phyloP scores from a whole-genome alignment of 2,113 vertebrate genomes.

The Ginglymostoma cirratum region DNA sequence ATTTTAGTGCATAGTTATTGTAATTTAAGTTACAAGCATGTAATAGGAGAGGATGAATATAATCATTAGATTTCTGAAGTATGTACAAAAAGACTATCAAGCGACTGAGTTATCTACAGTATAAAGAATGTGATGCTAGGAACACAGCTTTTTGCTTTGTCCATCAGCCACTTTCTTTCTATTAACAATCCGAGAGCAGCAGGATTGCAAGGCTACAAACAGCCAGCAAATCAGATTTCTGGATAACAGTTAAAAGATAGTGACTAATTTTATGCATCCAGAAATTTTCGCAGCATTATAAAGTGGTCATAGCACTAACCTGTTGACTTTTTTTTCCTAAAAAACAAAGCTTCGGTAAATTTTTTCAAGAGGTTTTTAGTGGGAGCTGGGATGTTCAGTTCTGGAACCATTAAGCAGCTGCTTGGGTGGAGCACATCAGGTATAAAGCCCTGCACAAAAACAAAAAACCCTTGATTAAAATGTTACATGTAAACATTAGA shows the following conservation, averaged over 20 bases:
- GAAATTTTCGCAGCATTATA: neutral
- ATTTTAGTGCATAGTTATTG: neutral
- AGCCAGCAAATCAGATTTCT: neutral
- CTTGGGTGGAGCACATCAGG: constrained; percentile 84
- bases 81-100: neutral
- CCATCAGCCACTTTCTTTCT: neutral
- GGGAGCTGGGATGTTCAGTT: constrained; percentile 80
- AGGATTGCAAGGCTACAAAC: neutral
- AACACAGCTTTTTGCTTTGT: neutral
- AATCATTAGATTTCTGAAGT: neutral
- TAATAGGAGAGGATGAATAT: neutral
- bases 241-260: neutral
- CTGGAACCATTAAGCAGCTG: constrained; percentile 83
- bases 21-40: neutral
- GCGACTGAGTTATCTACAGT: neutral
- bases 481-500: neutral
- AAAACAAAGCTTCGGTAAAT: constrained; percentile 83
- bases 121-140: neutral
- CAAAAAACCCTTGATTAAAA: neutral
- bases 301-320: constrained; percentile 52
- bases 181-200: neutral
- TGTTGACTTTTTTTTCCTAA: constrained; percentile 82
- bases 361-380: constrained; percentile 88
- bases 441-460: constrained; percentile 71
- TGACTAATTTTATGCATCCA: neutral